Percentiles rank a stretch among this genome's conserved stretches.
These are phyloP conservation scores for Coreius guichenoti DNA, from an alignment of 2,797 vertebrate species.

Conservation along the genomic window DNA sequence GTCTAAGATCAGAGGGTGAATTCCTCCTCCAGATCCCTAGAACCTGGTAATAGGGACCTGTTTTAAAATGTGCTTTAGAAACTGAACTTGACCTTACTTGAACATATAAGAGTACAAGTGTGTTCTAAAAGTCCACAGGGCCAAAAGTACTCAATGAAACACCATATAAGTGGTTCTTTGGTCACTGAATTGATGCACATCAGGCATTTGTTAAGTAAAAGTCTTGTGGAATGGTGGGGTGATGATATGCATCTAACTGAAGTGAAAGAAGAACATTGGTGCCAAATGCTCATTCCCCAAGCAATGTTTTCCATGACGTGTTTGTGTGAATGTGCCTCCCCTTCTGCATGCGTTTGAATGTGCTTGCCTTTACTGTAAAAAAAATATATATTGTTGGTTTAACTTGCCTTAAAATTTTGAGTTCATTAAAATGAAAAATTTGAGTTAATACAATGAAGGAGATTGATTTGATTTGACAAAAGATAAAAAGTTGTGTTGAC, in stretches of 20 bases:
- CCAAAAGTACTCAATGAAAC: not conserved
- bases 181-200: not conserved
- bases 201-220: not conserved
- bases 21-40: too few species aligned
- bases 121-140: not conserved
- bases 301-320: not conserved
- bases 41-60: too few species aligned
- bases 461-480: too few species aligned
- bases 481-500: too few species aligned
- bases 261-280: not conserved
- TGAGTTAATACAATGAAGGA: too few species aligned
- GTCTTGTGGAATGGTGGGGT: not conserved
- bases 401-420: too few species aligned
- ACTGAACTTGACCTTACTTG: too few species aligned
- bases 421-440: too few species aligned
- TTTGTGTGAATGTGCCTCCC: conserved; percentile 21
- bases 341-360: conserved; percentile 11
- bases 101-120: not conserved
- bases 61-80: too few species aligned
- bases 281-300: not conserved
- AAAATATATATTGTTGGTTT: too few species aligned
- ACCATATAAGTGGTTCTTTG: not conserved
- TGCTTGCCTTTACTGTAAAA: not conserved
- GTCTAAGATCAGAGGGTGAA: too few species aligned
- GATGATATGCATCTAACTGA: not conserved